phyloP scores from a whole-genome alignment of 2,113 vertebrate species.

The Phalacrocorax aristotelis region DNA sequence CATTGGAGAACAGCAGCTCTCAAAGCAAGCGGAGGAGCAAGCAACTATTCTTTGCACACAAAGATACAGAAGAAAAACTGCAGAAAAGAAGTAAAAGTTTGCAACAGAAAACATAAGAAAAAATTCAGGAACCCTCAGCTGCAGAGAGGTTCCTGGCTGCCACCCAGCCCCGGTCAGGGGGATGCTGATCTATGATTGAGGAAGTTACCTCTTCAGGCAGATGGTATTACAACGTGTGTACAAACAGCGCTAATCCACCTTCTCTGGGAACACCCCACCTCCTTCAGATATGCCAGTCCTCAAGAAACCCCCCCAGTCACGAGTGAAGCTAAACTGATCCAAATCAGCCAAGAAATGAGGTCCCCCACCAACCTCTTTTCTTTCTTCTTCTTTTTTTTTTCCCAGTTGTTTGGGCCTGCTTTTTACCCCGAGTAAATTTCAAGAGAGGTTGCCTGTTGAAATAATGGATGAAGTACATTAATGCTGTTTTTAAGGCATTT shows the following conservation, averaged over 20 bases:
- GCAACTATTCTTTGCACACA: neutral
- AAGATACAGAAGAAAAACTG: neutral
- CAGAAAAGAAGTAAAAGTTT: neutral
- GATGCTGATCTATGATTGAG: no score
- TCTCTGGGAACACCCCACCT: neutral
- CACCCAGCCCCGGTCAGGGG: neutral
- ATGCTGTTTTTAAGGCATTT: neutral
- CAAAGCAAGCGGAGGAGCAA: neutral
- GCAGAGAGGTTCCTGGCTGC: neutral
- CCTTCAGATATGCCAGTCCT: no score
- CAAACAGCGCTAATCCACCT: neutral
- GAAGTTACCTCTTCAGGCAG: neutral
- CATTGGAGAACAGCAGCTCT: neutral
- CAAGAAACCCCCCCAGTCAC: neutral
- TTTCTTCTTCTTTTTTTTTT: neutral
- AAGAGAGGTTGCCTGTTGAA: neutral
- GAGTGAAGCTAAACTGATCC: neutral
- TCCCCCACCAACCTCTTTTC: neutral
- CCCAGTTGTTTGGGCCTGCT: neutral
- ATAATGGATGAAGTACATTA: neutral
- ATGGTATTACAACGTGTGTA: neutral
- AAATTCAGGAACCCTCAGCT: neutral
- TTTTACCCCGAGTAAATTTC: neutral
- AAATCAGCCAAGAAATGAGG: neutral
- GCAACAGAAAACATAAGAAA: neutral